phyloP scores from a whole-genome alignment of 2,888 invertebrate species.

The Zygaena filipendulae region DNA sequence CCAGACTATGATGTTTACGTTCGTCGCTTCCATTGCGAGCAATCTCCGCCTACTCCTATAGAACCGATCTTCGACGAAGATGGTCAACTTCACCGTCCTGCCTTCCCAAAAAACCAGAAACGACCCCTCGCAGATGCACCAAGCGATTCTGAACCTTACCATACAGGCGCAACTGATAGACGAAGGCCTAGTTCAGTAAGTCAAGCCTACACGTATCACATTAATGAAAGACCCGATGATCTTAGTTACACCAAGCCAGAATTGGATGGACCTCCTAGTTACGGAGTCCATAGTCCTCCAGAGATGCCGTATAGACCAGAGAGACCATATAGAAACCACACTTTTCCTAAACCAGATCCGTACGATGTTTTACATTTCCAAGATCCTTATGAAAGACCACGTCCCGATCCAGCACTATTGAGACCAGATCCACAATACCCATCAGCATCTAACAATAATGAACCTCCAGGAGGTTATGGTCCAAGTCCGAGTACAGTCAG shows the following conservation, averaged over 20 bases:
- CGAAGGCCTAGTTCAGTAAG: no score
- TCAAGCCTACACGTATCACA: no score
- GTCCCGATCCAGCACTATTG: slow-evolving; percentile 20
- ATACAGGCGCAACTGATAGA: slow-evolving; percentile 22
- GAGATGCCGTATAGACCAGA: slow-evolving; percentile 35
- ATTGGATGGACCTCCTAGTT: slow-evolving; percentile 37
- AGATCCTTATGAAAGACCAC: slow-evolving; percentile 25
- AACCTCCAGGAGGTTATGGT: slow-evolving; percentile 27
- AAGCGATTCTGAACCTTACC: slow-evolving; percentile 27
- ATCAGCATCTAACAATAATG: slow-evolving; percentile 23
- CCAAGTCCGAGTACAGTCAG: no score
- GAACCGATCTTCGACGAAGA: slow-evolving; percentile 38
- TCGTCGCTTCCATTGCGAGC: slow-evolving; percentile 46
- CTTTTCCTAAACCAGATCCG: slow-evolving; percentile 24
- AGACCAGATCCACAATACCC: slow-evolving; percentile 31
- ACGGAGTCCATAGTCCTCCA: slow-evolving; percentile 41
- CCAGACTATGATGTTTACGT: slow-evolving; percentile 56
- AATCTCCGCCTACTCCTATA: slow-evolving; percentile 45
- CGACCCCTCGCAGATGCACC: slow-evolving; percentile 31
- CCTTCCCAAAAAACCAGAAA: slow-evolving; percentile 40
- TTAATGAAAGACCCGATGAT: slow-evolving; percentile 42
- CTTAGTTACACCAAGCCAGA: slow-evolving; percentile 32
- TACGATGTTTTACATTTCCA: slow-evolving; percentile 43
- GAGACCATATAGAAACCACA: slow-evolving; percentile 16
- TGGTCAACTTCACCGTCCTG: slow-evolving; percentile 37